phyloP scores from a whole-genome alignment of 1,140 invertebrate species.

The Diplogasteroides magnus region DNA sequence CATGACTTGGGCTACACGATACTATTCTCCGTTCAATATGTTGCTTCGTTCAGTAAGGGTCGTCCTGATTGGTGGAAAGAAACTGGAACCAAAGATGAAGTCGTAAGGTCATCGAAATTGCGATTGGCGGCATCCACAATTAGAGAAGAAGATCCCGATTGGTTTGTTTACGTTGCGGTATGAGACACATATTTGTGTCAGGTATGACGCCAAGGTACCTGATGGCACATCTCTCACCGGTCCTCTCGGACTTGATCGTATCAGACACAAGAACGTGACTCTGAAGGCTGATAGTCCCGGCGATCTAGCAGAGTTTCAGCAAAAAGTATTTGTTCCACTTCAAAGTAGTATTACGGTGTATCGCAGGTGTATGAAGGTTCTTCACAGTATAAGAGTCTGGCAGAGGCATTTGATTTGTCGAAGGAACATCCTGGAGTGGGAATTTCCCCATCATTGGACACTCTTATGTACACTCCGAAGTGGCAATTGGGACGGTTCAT shows the following conservation, averaged over 20 bases:
- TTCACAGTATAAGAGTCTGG: slow-evolving; percentile 47
- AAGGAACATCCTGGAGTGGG: slow-evolving; percentile 48
- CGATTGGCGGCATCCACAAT: slow-evolving; percentile 15
- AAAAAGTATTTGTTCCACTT: slow-evolving; percentile 31
- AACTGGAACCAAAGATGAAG: slow-evolving; percentile 32
- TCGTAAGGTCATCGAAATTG: slow-evolving; percentile 19
- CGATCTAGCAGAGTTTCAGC: slow-evolving; percentile 40
- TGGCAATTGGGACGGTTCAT: background rate
- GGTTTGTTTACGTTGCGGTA: slow-evolving; percentile 7
- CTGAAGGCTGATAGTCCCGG: slow-evolving; percentile 38
- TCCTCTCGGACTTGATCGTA: slow-evolving; percentile 35
- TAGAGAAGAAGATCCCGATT: slow-evolving; percentile 38
- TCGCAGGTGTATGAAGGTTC: slow-evolving; percentile 42
- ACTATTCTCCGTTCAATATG: too few relatives aligned
- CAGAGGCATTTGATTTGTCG: slow-evolving; percentile 44
- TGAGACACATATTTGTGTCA: slow-evolving; percentile 16
- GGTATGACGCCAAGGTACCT: slow-evolving; percentile 37
- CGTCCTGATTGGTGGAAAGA: slow-evolving; percentile 46
- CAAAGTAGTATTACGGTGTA: background rate
- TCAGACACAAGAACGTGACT: slow-evolving; percentile 29
- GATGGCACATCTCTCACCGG: slow-evolving; percentile 39
- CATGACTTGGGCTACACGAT: background rate
- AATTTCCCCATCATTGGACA: slow-evolving; percentile 35
- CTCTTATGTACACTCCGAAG: slow-evolving; percentile 18
- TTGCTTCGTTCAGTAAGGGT: slow-evolving; percentile 39